phyloP scores from a whole-genome alignment of 1,140 invertebrate genomes.

The Paraescarpia echinospica region DNA sequence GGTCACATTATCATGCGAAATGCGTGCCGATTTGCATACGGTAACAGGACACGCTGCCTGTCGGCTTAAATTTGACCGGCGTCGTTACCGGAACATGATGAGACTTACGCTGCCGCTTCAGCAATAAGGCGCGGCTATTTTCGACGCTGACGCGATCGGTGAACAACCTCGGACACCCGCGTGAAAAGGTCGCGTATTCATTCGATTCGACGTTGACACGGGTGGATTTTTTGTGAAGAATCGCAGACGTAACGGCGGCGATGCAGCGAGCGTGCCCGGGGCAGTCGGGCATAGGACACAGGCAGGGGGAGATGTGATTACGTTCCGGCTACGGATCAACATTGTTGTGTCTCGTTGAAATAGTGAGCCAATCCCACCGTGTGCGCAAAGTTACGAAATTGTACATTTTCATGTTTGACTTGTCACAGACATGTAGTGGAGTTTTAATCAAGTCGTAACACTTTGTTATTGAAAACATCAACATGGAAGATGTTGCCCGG shows the following conservation, averaged over 20 bases:
- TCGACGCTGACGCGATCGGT: not conserved
- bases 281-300: not conserved
- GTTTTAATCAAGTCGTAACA: too few relatives aligned
- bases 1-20: not conserved
- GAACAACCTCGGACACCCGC: not conserved
- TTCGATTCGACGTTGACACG: not conserved
- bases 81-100: not conserved
- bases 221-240: not conserved
- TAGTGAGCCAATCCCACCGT: too few relatives aligned
- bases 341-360: not conserved
- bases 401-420: too few relatives aligned
- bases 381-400: too few relatives aligned
- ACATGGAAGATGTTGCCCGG: too few relatives aligned
- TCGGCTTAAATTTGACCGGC: not conserved
- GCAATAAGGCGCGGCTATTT: not conserved
- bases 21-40: conserved; percentile 3
- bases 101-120: not conserved
- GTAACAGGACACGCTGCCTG: not conserved
- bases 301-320: not conserved
- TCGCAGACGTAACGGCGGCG: not conserved
- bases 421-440: too few relatives aligned
- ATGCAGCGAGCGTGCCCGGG: not conserved
- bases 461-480: too few relatives aligned
- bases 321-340: not conserved
- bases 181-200: not conserved